Conservation (phyloP, 2,797 vertebrate species). For the Takifugu ocellatus region DNA sequence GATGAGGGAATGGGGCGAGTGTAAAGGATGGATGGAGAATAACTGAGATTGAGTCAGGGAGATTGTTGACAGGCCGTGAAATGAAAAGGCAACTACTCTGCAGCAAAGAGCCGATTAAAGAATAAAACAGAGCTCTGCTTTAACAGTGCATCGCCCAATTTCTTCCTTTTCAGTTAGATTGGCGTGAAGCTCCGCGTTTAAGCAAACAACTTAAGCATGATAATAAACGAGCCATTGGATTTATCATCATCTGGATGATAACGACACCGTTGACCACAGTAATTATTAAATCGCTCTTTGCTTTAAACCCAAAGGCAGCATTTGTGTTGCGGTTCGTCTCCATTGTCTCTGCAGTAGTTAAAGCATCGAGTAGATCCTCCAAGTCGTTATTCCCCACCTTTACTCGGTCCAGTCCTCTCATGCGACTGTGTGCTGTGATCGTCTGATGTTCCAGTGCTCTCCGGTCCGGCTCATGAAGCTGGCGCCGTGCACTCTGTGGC, state of each 20-base stretch:
- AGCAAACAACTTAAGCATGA: background rate
- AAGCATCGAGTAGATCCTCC: no score
- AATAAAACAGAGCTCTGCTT: constrained; percentile 17
- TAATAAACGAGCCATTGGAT: background rate
- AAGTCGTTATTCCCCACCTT: no score
- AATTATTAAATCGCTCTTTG: no score
- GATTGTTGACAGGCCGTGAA: constrained; percentile 47
- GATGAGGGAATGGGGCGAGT: constrained; percentile 9
- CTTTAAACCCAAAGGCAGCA: no score
- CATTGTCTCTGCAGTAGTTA: no score
- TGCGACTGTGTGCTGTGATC: no score
- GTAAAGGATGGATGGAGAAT: constrained; percentile 21
- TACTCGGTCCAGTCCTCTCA: no score
- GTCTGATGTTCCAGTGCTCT: no score
- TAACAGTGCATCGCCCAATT: background rate
- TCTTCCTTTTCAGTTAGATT: background rate
- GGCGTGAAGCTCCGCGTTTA: background rate
- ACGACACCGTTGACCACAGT: no score
- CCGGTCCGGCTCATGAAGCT: no score
- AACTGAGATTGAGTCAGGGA: constrained; percentile 29
- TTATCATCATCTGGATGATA: constrained; percentile 4
- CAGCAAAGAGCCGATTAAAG: constrained; percentile 20
- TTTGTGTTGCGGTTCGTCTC: no score
- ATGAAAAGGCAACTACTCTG: constrained; percentile 40
- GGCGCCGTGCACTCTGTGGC: no score